A percentile compares a stretch with the other conserved stretches of the same genome.
These are phyloP conservation scores for Chaetodon trifascialis DNA, from an alignment of 2,113 vertebrate genomes.

Conservation along the genomic window DNA sequence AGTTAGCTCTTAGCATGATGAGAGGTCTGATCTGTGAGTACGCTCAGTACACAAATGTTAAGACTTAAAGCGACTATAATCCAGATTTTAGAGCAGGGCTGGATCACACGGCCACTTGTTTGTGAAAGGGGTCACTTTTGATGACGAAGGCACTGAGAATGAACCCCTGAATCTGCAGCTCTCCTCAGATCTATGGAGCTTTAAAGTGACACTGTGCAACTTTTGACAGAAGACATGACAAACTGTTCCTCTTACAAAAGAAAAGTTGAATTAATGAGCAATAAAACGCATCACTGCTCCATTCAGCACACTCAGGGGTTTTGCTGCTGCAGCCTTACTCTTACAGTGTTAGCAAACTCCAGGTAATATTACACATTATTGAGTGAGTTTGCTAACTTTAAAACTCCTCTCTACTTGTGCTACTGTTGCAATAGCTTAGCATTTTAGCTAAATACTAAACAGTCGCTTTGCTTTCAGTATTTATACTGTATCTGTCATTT, in stretches of 20 bases:
- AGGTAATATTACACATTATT: not conserved
- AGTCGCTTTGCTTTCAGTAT: not conserved
- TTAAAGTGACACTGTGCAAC: not conserved
- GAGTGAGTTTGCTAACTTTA: not conserved
- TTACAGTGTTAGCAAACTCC: too few species aligned
- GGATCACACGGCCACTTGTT: not conserved
- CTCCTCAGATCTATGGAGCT: not conserved
- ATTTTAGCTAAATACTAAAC: not conserved
- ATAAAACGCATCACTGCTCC: too few species aligned
- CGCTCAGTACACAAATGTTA: not conserved
- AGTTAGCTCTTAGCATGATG: not conserved
- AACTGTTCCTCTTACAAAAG: not conserved
- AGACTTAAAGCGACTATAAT: not conserved
- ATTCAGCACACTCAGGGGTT: too few species aligned
- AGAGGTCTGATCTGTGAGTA: not conserved
- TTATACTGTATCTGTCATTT: not conserved
- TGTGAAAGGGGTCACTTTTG: not conserved
- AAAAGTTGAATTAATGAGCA: not conserved
- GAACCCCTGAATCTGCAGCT: not conserved
- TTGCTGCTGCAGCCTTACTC: too few species aligned
- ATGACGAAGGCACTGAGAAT: not conserved
- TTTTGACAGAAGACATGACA: constrained; percentile 1
- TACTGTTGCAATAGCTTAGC: not conserved
- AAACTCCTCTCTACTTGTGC: not conserved
- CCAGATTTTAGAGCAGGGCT: not conserved